A percentile compares a stretch with the other conserved stretches of the same genome.
These are phyloP conservation scores for Halcyon leucocephala DNA, from an alignment of 2,797 vertebrate species.

Conservation along the genomic window DNA sequence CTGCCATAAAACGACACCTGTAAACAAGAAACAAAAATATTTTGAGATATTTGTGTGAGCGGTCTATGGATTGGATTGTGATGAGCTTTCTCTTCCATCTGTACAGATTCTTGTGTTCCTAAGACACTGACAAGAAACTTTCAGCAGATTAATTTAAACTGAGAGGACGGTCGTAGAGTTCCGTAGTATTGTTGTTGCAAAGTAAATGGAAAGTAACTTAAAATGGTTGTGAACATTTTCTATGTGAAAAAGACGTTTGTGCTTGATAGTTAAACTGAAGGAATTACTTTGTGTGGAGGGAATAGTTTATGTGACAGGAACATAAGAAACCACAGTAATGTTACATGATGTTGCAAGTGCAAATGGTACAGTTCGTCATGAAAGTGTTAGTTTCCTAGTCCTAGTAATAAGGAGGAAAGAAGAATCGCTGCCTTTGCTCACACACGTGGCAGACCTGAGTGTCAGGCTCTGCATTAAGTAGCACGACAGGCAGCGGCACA, in stretches of 20 bases:
- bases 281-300: background rate
- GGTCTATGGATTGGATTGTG: background rate
- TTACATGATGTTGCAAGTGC: background rate
- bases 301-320: background rate
- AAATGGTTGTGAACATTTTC: background rate
- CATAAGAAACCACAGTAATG: background rate
- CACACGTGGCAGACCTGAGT: rapidly evolving
- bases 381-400: background rate
- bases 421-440: background rate
- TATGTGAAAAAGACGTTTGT: background rate
- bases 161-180: background rate
- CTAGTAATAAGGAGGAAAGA: background rate
- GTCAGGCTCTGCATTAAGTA: background rate
- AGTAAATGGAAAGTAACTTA: background rate
- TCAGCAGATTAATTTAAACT: background rate
- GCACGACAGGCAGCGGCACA: background rate
- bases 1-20: background rate
- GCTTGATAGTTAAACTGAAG: background rate
- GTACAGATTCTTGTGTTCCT: background rate
- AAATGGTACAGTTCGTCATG: background rate
- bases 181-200: background rate
- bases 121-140: background rate
- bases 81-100: background rate
- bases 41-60: background rate
- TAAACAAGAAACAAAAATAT: background rate